Evolutionary conservation across 1,140 invertebrate species (phyloP).

Genomic region (Aphaenogaster rudis): DNA sequence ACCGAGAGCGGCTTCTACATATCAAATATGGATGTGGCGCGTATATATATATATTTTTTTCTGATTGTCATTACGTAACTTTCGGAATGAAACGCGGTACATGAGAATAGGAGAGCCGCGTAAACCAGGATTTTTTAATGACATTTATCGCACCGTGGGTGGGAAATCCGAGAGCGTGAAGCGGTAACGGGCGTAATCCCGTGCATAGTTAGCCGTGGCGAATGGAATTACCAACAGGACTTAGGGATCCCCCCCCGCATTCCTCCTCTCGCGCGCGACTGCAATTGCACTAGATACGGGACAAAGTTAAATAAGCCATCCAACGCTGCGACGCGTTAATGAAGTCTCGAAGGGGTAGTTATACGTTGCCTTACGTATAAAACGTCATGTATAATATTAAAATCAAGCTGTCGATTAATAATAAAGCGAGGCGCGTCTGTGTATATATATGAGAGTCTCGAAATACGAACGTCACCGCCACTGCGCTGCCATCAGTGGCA

Average conservation of each 20-base stretch:
- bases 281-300: conserved; percentile 45
- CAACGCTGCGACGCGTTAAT: conserved; percentile 32
- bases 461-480: neutral
- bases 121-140: conserved; percentile 14
- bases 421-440: neutral
- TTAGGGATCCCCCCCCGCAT: conserved; percentile 2
- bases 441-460: neutral
- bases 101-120: neutral
- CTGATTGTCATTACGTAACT: conserved; percentile 39
- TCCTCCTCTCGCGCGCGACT: neutral
- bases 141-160: neutral
- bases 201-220: conserved; percentile 31
- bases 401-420: conserved; percentile 43
- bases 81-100: neutral
- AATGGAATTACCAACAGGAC: conserved; percentile 46
- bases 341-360: conserved; percentile 42
- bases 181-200: conserved; percentile 34
- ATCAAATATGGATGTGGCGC: neutral
- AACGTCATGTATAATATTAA: conserved; percentile 52
- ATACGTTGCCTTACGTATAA: conserved; percentile 24
- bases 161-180: neutral
- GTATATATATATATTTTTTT: neutral
- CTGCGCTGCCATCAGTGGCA: neutral
- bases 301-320: conserved; percentile 54
- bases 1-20: neutral